Evolutionary conservation across 2,888 invertebrate species (phyloP).

Genomic region (Eupithecia insigniata): DNA sequence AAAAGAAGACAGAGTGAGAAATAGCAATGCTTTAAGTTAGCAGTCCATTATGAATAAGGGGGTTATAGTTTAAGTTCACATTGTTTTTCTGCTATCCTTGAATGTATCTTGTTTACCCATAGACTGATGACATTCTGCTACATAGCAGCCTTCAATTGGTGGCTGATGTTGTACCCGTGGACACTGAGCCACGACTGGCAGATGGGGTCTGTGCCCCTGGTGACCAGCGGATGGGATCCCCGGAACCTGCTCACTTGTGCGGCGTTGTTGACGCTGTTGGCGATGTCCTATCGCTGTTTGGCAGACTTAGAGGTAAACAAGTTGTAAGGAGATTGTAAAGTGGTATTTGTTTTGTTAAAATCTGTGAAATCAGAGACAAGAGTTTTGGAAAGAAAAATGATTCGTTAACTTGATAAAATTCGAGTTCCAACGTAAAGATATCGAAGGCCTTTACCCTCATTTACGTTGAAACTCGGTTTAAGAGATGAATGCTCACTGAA

Average conservation of each 20-base stretch:
- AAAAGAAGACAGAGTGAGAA: no score
- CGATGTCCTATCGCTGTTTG: constrained; percentile 86
- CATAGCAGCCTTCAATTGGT: constrained; percentile 92
- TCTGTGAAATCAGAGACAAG: no score
- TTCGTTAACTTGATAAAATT: no score
- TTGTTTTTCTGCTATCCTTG: not conserved
- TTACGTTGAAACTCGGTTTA: not conserved
- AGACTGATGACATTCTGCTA: constrained; percentile 67
- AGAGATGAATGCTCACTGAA: not conserved
- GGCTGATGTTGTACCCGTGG: constrained; percentile 91
- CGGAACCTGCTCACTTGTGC: constrained; percentile 89
- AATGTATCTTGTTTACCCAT: not conserved
- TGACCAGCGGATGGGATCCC: constrained; percentile 87
- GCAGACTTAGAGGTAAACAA: constrained; percentile 86
- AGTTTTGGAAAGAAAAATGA: no score
- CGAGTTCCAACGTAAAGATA: no score
- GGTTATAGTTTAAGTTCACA: no score
- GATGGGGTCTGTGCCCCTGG: constrained; percentile 92
- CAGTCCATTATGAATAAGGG: no score
- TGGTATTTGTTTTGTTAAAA: no score
- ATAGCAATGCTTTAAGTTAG: no score
- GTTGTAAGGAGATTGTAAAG: no score
- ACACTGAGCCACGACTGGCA: constrained; percentile 95
- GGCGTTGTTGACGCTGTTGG: constrained; percentile 85
- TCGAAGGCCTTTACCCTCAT: no score